These are phyloP conservation scores for Gisinianus flammeolus DNA, from an alignment of 2,888 invertebrate genomes.

Conservation along the genomic window DNA sequence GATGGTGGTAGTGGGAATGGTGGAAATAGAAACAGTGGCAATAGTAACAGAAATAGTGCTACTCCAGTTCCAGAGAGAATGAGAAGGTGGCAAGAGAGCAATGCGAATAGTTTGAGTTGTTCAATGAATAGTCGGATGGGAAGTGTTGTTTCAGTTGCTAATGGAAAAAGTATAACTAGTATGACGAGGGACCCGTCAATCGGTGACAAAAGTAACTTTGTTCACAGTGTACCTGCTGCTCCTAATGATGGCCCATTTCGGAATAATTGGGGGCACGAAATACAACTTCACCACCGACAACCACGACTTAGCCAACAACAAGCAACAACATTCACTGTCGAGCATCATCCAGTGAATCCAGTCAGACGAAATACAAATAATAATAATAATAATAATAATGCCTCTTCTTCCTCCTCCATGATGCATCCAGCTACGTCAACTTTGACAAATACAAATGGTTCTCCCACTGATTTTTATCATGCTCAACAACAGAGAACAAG, in stretches of 20 bases:
- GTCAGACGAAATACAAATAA: constrained; percentile 11
- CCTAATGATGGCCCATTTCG: constrained; percentile 58
- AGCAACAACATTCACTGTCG: constrained; percentile 14
- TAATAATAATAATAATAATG: constrained; percentile 21
- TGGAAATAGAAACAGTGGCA: background rate
- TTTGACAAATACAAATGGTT: constrained; percentile 26
- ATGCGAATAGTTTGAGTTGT: constrained; percentile 21
- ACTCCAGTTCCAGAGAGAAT: background rate
- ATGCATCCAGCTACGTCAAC: constrained; percentile 14
- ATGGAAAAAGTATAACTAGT: constrained; percentile 29
- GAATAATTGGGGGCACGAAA: constrained; percentile 36
- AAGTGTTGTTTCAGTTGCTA: constrained; percentile 23
- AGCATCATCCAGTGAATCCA: constrained; percentile 22
- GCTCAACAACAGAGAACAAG: constrained; percentile 21
- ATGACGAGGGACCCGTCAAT: constrained; percentile 20
- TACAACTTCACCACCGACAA: constrained; percentile 28
- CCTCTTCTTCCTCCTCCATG: constrained; percentile 3
- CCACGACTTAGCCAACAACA: constrained; percentile 27
- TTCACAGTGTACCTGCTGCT: constrained; percentile 46
- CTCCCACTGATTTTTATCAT: constrained; percentile 32
- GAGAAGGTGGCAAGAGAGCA: constrained; percentile 6
- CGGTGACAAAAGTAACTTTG: constrained; percentile 27
- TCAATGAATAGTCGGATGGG: constrained; percentile 32
- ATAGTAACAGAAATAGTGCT: background rate
- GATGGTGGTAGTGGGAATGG: constrained; percentile 18